Evolutionary conservation across 2,113 vertebrate species (phyloP).

Genomic region (Girardinichthys multiradiatus): DNA sequence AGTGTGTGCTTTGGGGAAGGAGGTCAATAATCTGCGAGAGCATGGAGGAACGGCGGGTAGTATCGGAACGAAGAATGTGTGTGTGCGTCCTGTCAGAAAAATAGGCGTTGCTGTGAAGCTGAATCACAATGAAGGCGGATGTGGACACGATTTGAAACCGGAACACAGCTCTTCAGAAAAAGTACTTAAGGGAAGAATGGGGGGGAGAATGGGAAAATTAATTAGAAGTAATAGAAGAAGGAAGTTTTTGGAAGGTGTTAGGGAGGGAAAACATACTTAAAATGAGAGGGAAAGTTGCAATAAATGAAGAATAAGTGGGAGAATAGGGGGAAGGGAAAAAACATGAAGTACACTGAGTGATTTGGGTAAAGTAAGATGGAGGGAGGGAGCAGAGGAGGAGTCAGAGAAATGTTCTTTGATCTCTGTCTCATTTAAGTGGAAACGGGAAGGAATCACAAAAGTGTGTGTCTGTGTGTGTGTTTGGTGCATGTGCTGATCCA

Average conservation of each 20-base stretch:
- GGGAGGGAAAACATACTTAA: background rate
- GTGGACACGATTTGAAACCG: slow-evolving; percentile 52
- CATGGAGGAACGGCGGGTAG: slow-evolving; percentile 28
- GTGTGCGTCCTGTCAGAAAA: slow-evolving; percentile 21
- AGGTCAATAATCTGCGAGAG: slow-evolving; percentile 48
- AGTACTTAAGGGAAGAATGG: background rate
- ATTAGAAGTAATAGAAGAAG: background rate
- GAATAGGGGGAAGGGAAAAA: background rate
- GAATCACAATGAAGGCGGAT: slow-evolving; percentile 60
- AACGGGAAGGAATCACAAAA: slow-evolving; percentile 62
- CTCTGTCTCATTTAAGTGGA: slow-evolving; percentile 56
- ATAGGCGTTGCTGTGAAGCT: slow-evolving; percentile 38
- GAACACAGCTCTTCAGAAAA: slow-evolving; percentile 37
- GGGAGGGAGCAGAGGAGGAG: slow-evolving; percentile 51
- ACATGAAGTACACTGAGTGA: slow-evolving; percentile 26
- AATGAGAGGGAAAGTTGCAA: background rate
- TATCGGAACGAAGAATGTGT: slow-evolving; percentile 36
- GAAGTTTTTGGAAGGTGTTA: background rate
- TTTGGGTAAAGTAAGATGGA: slow-evolving; percentile 41
- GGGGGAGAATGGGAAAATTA: background rate
- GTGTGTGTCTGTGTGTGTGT: slow-evolving; percentile 41
- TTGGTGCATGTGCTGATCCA: slow-evolving; percentile 15
- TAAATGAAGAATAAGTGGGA: background rate
- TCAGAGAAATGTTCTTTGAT: slow-evolving; percentile 63
- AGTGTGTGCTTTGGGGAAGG: slow-evolving; percentile 36